A percentile compares a stretch with the other conserved stretches of the same genome.
phyloP scores from a whole-genome alignment of 2,113 vertebrate genomes.

The Hippocampus comes region DNA sequence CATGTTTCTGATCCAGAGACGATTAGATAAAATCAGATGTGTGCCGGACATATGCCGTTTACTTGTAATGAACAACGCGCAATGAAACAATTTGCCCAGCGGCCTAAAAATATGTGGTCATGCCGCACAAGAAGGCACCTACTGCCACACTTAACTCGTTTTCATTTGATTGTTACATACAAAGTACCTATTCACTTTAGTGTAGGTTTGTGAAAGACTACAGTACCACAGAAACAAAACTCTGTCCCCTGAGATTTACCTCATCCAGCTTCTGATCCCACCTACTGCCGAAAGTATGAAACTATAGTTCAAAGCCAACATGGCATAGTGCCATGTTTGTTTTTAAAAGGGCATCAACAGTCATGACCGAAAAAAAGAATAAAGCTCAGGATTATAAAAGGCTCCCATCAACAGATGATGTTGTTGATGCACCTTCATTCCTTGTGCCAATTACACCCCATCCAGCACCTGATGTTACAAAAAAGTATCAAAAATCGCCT shows the following conservation, averaged over 20 bases:
- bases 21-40: too few species aligned
- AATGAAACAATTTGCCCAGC: too few species aligned
- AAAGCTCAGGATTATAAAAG: slow-evolving; percentile 24
- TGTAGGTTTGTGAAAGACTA: too few species aligned
- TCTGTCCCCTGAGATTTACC: background rate
- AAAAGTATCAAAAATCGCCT: slow-evolving; percentile 10
- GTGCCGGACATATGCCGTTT: too few species aligned
- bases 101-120: too few species aligned
- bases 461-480: slow-evolving; percentile 15
- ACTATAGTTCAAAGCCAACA: slow-evolving; percentile 38
- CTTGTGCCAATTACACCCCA: slow-evolving; percentile 31
- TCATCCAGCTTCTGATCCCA: background rate
- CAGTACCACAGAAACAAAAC: too few species aligned
- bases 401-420: slow-evolving; percentile 12
- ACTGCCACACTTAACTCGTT: too few species aligned
- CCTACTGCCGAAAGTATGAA: slow-evolving; percentile 17
- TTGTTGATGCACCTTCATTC: background rate
- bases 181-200: too few species aligned
- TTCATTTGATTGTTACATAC: too few species aligned
- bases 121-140: too few species aligned
- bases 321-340: background rate
- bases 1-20: too few species aligned
- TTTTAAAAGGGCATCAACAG: slow-evolving; percentile 19
- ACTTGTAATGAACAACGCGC: too few species aligned
- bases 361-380: slow-evolving; percentile 16